Evolutionary conservation across 2,888 invertebrate species (phyloP).

Genomic region (Pristionchus entomophagus): DNA sequence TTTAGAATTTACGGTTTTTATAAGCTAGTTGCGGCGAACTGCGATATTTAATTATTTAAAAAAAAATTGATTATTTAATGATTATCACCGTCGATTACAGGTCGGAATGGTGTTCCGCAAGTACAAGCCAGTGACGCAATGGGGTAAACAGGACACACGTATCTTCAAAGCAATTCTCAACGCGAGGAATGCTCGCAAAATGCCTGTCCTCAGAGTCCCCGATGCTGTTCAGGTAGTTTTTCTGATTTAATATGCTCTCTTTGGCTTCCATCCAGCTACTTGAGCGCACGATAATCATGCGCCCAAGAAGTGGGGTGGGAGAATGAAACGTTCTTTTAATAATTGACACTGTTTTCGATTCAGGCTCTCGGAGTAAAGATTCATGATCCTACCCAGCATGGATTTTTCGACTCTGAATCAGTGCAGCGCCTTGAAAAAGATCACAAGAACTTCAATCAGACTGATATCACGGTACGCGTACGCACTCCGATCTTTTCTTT

Average conservation of each 20-base stretch:
- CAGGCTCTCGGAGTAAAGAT: conserved; percentile 60
- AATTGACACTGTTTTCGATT: background rate
- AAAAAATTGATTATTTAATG: no score
- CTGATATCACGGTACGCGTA: background rate
- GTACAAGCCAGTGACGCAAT: conserved; percentile 67
- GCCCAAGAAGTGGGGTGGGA: no score
- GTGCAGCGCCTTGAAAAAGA: conserved; percentile 44
- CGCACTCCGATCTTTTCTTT: no score
- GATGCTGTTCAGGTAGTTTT: conserved; percentile 49
- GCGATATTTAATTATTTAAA: no score
- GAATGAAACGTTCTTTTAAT: no score
- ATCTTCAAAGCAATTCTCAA: conserved; percentile 70
- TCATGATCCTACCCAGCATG: conserved; percentile 63
- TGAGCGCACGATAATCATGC: no score
- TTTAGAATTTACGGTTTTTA: background rate
- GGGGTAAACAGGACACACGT: conserved; percentile 69
- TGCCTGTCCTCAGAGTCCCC: conserved; percentile 64
- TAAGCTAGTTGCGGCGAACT: background rate
- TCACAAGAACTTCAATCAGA: background rate
- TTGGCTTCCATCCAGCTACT: no score
- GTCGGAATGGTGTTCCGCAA: conserved; percentile 69
- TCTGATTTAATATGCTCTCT: background rate
- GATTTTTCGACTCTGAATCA: conserved; percentile 56
- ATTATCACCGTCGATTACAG: no score
- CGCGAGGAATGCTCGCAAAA: conserved; percentile 61